A percentile compares a stretch with the other conserved stretches of the same genome.
These are phyloP conservation scores for Drosophila ficusphila DNA, from an alignment of 1,140 invertebrate genomes.

Conservation along the genomic window DNA sequence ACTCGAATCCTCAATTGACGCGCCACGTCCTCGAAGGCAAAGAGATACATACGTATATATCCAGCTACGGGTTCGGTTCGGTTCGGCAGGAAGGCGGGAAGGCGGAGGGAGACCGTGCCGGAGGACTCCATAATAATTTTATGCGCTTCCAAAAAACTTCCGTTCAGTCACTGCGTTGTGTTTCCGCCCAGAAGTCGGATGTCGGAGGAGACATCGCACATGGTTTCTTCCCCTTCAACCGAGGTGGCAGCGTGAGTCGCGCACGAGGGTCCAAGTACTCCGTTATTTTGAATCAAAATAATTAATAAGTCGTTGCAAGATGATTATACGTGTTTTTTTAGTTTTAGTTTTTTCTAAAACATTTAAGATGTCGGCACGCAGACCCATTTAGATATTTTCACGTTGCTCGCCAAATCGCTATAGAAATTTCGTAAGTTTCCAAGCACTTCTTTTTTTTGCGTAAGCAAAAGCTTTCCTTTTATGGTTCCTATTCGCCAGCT, in stretches of 20 bases:
- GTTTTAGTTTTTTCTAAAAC: too few relatives aligned
- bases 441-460: constrained; percentile 10
- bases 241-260: constrained; percentile 11
- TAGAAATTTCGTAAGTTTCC: constrained; percentile 54
- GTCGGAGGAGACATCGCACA: constrained; percentile 51
- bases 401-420: constrained; percentile 59
- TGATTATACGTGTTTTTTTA: too few relatives aligned
- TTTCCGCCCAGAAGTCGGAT: constrained; percentile 58
- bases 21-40: constrained; percentile 41
- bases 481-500: constrained; percentile 61
- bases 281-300: too few relatives aligned
- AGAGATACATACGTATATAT: constrained; percentile 12
- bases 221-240: constrained; percentile 2
- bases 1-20: constrained; percentile 67
- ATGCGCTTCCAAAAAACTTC: constrained; percentile 82
- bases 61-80: constrained; percentile 18
- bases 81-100: neutral
- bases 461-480: constrained; percentile 75
- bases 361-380: neutral
- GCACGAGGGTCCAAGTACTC: too few relatives aligned
- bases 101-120: neutral
- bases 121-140: constrained; percentile 81
- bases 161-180: constrained; percentile 77
- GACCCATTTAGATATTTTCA: constrained; percentile 22
- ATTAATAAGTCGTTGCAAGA: too few relatives aligned